Base-by-base conservation (phyloP, 2,797 vertebrate genomes). In the Sebastes trivittatus region DNA sequence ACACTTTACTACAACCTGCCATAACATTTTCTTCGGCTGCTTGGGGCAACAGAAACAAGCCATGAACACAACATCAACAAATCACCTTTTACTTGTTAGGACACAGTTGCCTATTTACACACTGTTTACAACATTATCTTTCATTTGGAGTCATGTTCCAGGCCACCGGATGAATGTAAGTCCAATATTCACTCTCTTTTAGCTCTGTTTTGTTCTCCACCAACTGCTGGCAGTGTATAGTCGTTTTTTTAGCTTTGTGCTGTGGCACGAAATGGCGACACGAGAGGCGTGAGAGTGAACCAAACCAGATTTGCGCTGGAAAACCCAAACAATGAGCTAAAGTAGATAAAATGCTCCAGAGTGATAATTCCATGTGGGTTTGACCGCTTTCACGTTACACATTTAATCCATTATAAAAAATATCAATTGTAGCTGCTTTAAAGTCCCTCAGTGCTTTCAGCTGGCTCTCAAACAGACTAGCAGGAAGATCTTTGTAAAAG, bases 1-100 rank as follows among this genome's bases (percentile, higher is more conserved):
- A 52, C 2, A 52, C 34, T 71, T 46, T 14, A 60, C 34, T n/a
- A 3, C 11, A 42, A 29, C 56, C 23, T 59, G 11, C 61, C 34
- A 60, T 63, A 23, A 2, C 11, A 11, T 5, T 36, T 36, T 23
- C 7, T 1, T 49, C 42, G 16, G 42, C 42, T 18, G 0, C 0
- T 46, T 46, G 16, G 42, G 42, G 14, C 16, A 52, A 0, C 20
- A 1, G 10, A 18, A 60, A 60, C 34, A 13, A 60, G 58, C 38
- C 13, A 22, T 76, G 11, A 36, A 56, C 16, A 65, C n/a, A 74
- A n/a, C 52, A 46, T 9, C 23, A 2, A 68, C 20, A 32, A 16
- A 25, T 27, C 32, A 27, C 13, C 25, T 29, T 49, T 71, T 27
- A 25, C 36, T 42, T 23, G 9, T 27, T 25, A 20, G 10, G 23